These are phyloP conservation scores for Macquaria australasica DNA, from an alignment of 2,113 vertebrate species.

Conservation along the genomic window DNA sequence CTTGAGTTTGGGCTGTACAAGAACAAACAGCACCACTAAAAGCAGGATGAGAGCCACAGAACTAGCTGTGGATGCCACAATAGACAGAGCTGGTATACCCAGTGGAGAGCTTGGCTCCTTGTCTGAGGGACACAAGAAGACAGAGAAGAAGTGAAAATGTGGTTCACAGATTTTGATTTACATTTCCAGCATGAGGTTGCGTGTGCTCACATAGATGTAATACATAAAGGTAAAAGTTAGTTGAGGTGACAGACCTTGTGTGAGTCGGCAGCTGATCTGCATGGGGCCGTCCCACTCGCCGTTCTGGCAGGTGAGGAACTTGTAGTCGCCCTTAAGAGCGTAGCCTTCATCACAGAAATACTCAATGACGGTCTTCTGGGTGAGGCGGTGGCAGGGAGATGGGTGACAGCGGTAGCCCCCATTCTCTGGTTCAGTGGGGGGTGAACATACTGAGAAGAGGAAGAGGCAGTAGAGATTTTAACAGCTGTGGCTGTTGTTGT, in stretches of 20 bases:
- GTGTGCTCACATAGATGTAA: not conserved
- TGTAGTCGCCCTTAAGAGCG: constrained; percentile 95
- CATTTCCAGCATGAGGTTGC: not conserved
- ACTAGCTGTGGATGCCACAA: constrained; percentile 95
- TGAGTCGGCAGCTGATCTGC: constrained; percentile 95
- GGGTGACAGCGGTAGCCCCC: constrained; percentile 97
- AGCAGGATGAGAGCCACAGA: constrained; percentile 95
- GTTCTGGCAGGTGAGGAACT: constrained; percentile 96
- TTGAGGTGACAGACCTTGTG: constrained; percentile 83
- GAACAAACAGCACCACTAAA: constrained; percentile 95
- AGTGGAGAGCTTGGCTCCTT: constrained; percentile 89
- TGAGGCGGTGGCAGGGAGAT: constrained; percentile 90
- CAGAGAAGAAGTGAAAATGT: constrained; percentile 14
- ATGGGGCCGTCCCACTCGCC: constrained; percentile 96
- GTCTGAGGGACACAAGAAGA: constrained; percentile 80
- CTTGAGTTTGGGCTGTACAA: constrained; percentile 98
- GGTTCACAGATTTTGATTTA: not conserved
- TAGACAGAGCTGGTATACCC: constrained; percentile 93
- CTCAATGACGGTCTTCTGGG: constrained; percentile 94
- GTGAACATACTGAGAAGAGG: constrained; percentile 88
- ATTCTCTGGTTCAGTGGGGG: constrained; percentile 94
- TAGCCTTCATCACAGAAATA: constrained; percentile 97
- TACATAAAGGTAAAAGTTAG: not conserved
- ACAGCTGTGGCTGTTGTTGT: not conserved
- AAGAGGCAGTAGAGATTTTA: not conserved